Evolutionary conservation across 2,888 invertebrate genomes (phyloP), one percentile per base, ranked within the genome.

Genomic region (Strigamia maritima): DNA sequence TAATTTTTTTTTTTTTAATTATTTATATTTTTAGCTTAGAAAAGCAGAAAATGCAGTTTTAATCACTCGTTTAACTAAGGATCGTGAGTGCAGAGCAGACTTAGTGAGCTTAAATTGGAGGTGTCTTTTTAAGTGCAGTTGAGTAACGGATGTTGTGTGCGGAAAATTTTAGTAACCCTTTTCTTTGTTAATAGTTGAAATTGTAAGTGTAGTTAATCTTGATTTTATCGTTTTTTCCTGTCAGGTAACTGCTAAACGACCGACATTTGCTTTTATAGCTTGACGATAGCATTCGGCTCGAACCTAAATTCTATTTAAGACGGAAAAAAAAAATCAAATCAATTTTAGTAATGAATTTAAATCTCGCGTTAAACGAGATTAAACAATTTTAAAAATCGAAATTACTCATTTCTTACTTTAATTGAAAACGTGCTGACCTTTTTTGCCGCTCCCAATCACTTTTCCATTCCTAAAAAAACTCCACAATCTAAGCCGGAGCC

Each of bases 211-310:
- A 54, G 54, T 54, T 54, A 54, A 2, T 54, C 54, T 54, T 54
- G 54, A 54, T 54, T 54, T 54, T 22, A 54, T 54, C n/a, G 54
- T 54, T 54, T 54, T n/a, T 54, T 54, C 22, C 6, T 22, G 54
- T 54, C 54, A 54, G 54, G 54, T 54, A 54, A 54, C 54, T 54
- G 54, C 54, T 35, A n/a, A 54, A 54, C n/a, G 54, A 22, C 54
- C 19, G 54, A 54, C 54, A 54, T 54, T 54, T 54, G 54, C 22
- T 54, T 54, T 54, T 54, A 54, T 8, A 19, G 54, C 54, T 54
- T 54, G 54, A 54, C 54, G 54, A 54, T 3, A 54, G 19, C 54
- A 54, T 54, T 54, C 54, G 54, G 19, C 7, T 54, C 44, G 19
- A 54, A 54, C 22, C 19, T 54, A 35, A 35, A 10, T 19, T 54